Conservation (phyloP, 2,888 invertebrate genomes). For the Notodonta ziczac region DNA sequence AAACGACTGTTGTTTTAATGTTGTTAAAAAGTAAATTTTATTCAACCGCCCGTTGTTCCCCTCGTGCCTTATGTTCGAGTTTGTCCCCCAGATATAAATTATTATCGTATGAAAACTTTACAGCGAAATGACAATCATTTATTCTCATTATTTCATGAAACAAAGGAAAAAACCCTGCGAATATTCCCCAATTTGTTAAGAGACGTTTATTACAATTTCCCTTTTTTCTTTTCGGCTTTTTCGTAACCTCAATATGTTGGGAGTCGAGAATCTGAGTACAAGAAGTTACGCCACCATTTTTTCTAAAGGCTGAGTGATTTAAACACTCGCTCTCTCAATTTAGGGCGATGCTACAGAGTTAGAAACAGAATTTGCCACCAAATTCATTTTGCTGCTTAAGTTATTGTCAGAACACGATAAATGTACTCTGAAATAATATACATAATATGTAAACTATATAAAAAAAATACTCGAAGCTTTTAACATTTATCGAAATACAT, state of each 20-base stretch:
- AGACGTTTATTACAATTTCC: conserved; percentile 31
- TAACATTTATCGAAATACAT: no score
- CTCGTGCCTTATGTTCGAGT: conserved; percentile 48
- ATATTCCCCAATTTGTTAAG: conserved; percentile 34
- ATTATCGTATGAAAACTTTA: conserved; percentile 49
- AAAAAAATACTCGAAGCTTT: no score
- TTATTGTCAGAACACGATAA: neutral
- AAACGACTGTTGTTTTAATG: conserved; percentile 65
- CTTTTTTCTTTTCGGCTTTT: conserved; percentile 17
- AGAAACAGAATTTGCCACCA: neutral
- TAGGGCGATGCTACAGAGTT: conserved; percentile 8
- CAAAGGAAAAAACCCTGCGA: conserved; percentile 25
- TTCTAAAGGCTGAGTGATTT: conserved; percentile 38
- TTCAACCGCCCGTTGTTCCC: conserved; percentile 34
- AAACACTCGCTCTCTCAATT: conserved; percentile 32
- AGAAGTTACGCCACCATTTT: conserved; percentile 28
- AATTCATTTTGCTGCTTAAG: neutral
- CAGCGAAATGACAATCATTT: conserved; percentile 44
- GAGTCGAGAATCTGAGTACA: conserved; percentile 26
- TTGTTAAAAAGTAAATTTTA: conserved; percentile 64
- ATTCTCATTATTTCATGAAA: conserved; percentile 44
- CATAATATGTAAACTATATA: no score
- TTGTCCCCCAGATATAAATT: conserved; percentile 48
- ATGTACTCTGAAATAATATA: no score
- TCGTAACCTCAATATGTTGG: conserved; percentile 33